phyloP scores from a whole-genome alignment of 2,888 invertebrate species.

The Amorpha juglandis region DNA sequence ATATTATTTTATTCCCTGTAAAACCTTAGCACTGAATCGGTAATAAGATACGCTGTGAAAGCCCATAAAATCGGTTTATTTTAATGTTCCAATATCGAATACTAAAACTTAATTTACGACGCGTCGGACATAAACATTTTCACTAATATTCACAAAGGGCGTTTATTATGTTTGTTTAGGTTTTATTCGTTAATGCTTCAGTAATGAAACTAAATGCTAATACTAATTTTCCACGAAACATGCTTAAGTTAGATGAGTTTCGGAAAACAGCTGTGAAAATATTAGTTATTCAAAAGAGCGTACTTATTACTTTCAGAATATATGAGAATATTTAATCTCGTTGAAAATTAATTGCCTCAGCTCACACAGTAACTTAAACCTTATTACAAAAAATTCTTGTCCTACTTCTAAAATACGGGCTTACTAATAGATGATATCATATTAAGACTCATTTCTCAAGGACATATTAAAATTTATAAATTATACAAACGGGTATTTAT shows the following conservation, averaged over 20 bases:
- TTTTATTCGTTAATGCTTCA: neutral
- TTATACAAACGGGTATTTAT: too few species aligned
- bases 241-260: neutral
- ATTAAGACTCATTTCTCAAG: too few species aligned
- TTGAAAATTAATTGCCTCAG: neutral
- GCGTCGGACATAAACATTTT: conserved; percentile 16
- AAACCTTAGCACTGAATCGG: conserved; percentile 1
- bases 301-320: neutral
- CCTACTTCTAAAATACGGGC: neutral
- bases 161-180: conserved; percentile 18
- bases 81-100: conserved; percentile 19
- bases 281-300: neutral
- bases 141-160: conserved; percentile 18
- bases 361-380: neutral
- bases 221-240: conserved; percentile 3
- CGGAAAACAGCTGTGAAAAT: neutral
- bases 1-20: neutral
- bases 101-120: conserved; percentile 21
- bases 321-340: neutral
- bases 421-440: too few species aligned
- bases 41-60: neutral
- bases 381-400: neutral
- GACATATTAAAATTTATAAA: too few species aligned
- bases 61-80: conserved; percentile 15
- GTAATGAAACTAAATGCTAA: neutral